Conservation (phyloP, 2,888 invertebrate genomes). For the Bedellia somnulentella region DNA sequence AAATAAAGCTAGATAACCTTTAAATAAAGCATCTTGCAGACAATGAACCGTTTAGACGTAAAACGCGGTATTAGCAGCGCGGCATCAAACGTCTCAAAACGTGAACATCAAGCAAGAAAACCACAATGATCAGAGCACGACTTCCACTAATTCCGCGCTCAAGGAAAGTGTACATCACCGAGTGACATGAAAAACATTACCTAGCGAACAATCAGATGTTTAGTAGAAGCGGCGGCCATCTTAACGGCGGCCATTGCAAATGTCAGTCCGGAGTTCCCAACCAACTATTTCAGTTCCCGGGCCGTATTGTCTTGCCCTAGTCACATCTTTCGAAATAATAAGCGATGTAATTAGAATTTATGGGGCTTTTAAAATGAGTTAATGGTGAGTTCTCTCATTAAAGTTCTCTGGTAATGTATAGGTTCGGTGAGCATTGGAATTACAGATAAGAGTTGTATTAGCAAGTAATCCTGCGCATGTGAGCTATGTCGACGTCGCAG, state of each 20-base stretch:
- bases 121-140: too few species aligned
- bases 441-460: slow-evolving; percentile 25
- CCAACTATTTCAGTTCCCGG: slow-evolving; percentile 20
- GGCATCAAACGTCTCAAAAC: too few species aligned
- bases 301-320: slow-evolving; percentile 33
- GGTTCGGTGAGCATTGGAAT: slow-evolving; percentile 19
- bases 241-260: neutral
- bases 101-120: too few species aligned
- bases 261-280: slow-evolving; percentile 4
- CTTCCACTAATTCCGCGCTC: slow-evolving; percentile 1
- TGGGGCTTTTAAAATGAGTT: slow-evolving; percentile 43
- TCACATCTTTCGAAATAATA: slow-evolving; percentile 44
- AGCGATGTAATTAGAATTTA: slow-evolving; percentile 52
- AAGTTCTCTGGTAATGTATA: slow-evolving; percentile 23
- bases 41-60: too few species aligned
- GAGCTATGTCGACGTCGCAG: slow-evolving; percentile 9
- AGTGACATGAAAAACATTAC: slow-evolving; percentile 3
- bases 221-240: neutral
- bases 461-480: slow-evolving; percentile 11
- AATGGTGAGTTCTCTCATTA: slow-evolving; percentile 30
- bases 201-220: slow-evolving; percentile 5
- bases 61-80: too few species aligned
- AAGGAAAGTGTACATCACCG: slow-evolving; percentile 1
- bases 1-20: too few species aligned
- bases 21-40: too few species aligned